Conservation (phyloP, 2,113 vertebrate species). For the Thomomys bottae region DNA sequence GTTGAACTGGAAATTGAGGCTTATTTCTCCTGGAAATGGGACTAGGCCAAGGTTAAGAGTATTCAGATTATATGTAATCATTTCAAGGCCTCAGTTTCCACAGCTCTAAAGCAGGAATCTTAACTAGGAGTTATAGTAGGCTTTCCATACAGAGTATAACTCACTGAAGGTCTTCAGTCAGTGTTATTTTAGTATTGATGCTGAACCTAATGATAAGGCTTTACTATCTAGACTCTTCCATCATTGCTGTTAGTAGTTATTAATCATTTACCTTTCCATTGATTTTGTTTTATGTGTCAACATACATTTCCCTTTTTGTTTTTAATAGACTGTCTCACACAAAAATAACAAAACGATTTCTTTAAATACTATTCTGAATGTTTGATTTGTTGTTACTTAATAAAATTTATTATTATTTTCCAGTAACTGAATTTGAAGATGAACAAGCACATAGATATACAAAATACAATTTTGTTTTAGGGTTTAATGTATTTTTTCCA, state of each 20-base stretch:
- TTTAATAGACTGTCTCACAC: background rate
- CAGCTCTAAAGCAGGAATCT: background rate
- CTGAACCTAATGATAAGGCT: background rate
- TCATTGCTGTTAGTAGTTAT: conserved; percentile 43
- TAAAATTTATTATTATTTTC: conserved; percentile 9
- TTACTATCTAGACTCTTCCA: conserved; percentile 15
- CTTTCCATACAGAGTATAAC: background rate
- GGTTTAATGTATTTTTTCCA: conserved; percentile 75
- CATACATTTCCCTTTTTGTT: conserved; percentile 38
- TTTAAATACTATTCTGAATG: conserved; percentile 21
- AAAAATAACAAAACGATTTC: conserved; percentile 51
- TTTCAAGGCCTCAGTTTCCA: background rate
- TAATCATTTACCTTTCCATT: conserved; percentile 34
- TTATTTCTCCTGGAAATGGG: background rate
- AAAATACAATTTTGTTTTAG: conserved; percentile 57
- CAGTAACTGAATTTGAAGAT: conserved; percentile 25
- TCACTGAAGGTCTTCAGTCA: background rate
- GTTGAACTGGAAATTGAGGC: background rate
- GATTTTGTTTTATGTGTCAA: background rate
- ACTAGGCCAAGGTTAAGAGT: background rate
- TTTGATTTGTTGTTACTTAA: background rate
- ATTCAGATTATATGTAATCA: background rate
- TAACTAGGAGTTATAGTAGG: background rate
- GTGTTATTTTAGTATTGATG: background rate
- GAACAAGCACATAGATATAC: conserved; percentile 34